phyloP scores from a whole-genome alignment of 2,888 invertebrate species.

The Drosophila subquinaria region DNA sequence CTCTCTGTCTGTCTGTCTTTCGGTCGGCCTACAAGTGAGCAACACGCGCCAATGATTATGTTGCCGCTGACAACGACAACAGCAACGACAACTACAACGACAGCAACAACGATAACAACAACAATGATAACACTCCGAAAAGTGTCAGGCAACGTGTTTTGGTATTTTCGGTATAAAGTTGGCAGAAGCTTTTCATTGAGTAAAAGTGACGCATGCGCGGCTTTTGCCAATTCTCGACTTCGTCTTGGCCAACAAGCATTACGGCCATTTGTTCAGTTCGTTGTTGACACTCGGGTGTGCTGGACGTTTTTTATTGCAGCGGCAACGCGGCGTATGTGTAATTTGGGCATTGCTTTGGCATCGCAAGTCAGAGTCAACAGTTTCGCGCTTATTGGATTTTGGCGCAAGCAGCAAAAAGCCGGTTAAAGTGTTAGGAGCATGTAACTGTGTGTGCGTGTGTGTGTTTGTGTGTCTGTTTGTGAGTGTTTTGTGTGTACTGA shows the following conservation, averaged over 20 bases:
- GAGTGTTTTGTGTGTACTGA: conserved; percentile 18
- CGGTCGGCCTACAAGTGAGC: conserved; percentile 72
- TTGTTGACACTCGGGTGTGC: conserved; percentile 68
- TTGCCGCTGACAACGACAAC: conserved; percentile 70
- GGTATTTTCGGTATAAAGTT: conserved; percentile 59
- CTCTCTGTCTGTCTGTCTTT: conserved; percentile 28
- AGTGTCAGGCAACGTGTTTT: conserved; percentile 30
- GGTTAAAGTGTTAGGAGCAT: conserved; percentile 63
- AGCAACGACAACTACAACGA: conserved; percentile 23
- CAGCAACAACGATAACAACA: conserved; percentile 11
- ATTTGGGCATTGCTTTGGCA: conserved; percentile 21
- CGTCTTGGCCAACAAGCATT: conserved; percentile 2
- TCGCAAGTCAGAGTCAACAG: conserved; percentile 29
- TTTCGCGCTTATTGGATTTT: conserved; percentile 69
- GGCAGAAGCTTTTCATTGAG: conserved; percentile 78
- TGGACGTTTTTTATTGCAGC: conserved; percentile 36
- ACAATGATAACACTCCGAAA: conserved; percentile 62
- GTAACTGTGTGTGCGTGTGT: conserved; percentile 17
- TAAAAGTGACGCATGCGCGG: conserved; percentile 72
- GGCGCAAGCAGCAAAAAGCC: conserved; percentile 71
- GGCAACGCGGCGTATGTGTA: conserved; percentile 59
- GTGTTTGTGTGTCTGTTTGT: conserved; percentile 3
- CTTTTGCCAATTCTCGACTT: conserved; percentile 4
- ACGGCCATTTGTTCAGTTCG: conserved; percentile 60
- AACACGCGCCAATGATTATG: conserved; percentile 80